Conservation (phyloP, 2,888 invertebrate genomes). For the Xanthorhoe designata region DNA sequence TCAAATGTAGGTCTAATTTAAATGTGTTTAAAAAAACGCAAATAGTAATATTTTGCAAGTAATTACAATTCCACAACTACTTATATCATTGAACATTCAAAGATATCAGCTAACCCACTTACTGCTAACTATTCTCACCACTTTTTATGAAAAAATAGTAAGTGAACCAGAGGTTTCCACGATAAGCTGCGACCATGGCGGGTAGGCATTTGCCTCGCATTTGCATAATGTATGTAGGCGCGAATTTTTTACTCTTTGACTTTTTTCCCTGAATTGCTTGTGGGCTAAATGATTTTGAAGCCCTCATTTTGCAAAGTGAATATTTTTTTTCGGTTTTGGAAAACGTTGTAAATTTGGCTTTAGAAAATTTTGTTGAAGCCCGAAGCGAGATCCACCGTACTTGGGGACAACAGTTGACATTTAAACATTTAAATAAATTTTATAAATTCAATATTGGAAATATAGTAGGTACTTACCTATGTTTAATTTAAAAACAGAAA, state of each 20-base stretch:
- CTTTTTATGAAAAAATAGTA: background rate
- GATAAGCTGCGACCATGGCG: conserved; percentile 13
- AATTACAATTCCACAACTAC: no score
- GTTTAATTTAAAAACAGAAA: no score
- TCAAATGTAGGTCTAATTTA: no score
- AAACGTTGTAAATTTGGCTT: background rate
- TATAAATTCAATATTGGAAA: no score
- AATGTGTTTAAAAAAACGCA: no score
- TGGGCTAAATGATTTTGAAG: conserved; percentile 33
- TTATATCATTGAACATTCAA: no score
- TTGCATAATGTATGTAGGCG: conserved; percentile 44
- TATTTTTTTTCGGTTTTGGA: conserved; percentile 7
- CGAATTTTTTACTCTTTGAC: conserved; percentile 40
- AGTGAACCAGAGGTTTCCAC: conserved; percentile 7
- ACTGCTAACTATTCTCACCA: background rate
- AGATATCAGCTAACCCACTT: no score
- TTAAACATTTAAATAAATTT: no score
- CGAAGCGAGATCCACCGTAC: background rate
- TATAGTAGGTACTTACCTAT: no score
- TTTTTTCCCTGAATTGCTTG: conserved; percentile 35
- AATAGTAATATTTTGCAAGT: no score
- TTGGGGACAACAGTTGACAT: no score
- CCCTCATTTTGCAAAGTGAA: conserved; percentile 19
- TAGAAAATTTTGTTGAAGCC: background rate
- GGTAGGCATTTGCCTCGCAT: conserved; percentile 39